Evolutionary conservation across 2,797 vertebrate species (phyloP).

Genomic region (Coendou prehensilis): DNA sequence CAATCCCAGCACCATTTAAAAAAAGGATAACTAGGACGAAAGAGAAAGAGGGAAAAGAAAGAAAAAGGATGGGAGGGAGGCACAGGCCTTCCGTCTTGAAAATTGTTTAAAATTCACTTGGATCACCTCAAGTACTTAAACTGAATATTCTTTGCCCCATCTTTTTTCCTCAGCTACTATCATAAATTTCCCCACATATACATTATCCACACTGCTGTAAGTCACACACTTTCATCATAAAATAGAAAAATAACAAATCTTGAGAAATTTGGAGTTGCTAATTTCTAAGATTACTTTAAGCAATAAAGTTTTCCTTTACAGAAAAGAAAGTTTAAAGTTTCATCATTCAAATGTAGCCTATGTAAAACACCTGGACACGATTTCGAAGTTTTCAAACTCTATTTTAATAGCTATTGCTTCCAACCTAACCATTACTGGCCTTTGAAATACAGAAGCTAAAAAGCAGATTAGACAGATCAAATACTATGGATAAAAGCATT

Average conservation of each 20-base stretch:
- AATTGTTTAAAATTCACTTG: slow-evolving; percentile 28
- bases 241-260: neutral
- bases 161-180: neutral
- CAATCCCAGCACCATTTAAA: neutral
- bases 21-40: neutral
- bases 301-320: slow-evolving; percentile 54
- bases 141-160: neutral
- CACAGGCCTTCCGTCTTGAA: neutral
- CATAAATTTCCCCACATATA: neutral
- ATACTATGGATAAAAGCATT: slow-evolving; percentile 71
- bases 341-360: slow-evolving; percentile 40
- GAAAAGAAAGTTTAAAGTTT: slow-evolving; percentile 67
- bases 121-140: neutral
- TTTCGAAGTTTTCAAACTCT: slow-evolving; percentile 73
- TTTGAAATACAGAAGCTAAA: slow-evolving; percentile 79
- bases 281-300: slow-evolving; percentile 35
- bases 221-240: neutral
- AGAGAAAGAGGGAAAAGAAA: neutral
- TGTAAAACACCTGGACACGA: slow-evolving; percentile 75
- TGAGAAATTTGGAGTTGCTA: neutral
- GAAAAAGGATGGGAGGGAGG: neutral
- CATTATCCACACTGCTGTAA: neutral
- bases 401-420: slow-evolving; percentile 75
- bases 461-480: slow-evolving; percentile 68
- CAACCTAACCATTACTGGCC: slow-evolving; percentile 74